Evolutionary conservation across 2,888 invertebrate species (phyloP).

Genomic region (Nomada ferruginata): DNA sequence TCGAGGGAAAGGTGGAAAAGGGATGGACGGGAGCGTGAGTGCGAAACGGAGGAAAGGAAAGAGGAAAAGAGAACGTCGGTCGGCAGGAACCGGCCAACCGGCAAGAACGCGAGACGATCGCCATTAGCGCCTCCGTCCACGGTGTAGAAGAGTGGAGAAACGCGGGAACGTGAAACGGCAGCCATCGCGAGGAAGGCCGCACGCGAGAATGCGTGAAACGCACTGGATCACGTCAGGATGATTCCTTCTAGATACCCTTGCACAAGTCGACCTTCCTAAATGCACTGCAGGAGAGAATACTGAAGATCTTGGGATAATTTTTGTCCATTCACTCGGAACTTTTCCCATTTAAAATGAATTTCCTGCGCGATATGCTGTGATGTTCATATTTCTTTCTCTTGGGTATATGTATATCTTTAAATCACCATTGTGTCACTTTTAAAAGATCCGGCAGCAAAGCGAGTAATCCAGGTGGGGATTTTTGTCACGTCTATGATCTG

Average conservation of each 20-base stretch:
- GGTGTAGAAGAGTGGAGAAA: slow-evolving; percentile 66
- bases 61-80: slow-evolving; percentile 10
- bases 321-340: too few species aligned
- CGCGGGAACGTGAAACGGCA: slow-evolving; percentile 60
- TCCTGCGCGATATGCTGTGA: too few species aligned
- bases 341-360: too few species aligned
- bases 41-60: neutral
- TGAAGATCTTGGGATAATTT: too few species aligned
- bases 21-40: slow-evolving; percentile 8
- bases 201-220: slow-evolving; percentile 75
- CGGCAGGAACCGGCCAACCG: slow-evolving; percentile 68
- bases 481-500: slow-evolving; percentile 21
- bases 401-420: too few species aligned
- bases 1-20: slow-evolving; percentile 10
- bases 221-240: slow-evolving; percentile 51
- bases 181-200: slow-evolving; percentile 66
- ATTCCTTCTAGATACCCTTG: slow-evolving; percentile 49
- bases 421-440: too few species aligned
- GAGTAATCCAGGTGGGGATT: slow-evolving; percentile 22
- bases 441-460: neutral
- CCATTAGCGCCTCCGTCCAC: slow-evolving; percentile 72
- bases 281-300: neutral
- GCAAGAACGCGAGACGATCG: slow-evolving; percentile 73
- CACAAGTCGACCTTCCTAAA: slow-evolving; percentile 19
- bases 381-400: too few species aligned